Evolutionary conservation across 2,113 vertebrate genomes (phyloP), one percentile per base, ranked within the genome.

Genomic region (Megaleporinus macrocephalus): DNA sequence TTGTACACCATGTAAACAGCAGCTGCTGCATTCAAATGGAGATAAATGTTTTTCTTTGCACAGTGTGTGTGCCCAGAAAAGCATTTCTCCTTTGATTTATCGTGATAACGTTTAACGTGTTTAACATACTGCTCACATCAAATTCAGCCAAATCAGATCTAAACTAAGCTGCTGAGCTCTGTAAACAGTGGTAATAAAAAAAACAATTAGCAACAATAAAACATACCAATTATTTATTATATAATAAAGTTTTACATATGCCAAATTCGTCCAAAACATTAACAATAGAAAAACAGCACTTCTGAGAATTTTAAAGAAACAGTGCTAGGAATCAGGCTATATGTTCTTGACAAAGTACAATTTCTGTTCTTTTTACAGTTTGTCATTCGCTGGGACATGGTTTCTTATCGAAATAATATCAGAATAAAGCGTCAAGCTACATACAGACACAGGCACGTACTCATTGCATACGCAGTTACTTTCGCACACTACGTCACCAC

Each of bases 261-360:
- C 7, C 3, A 24, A 41, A 57, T 20, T 41, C 29, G 49, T 57
- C 26, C 18, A 84, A 73, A 81, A 61, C 16, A 53, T 80, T 11
- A 78, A 63, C 30, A 75, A 51, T 80, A 70, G 36, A 84, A 78
- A 86, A 78, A 65, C 61, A 70, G 69, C 82, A 83, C 69, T 68
- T 80, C 44, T 24, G 24, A 71, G 47, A 79, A 18, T 20, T 77
- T 11, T 76, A 13, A 62, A 14, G n/a, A 16, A 65, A 55, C 6
- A 44, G 3, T 44, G 59, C 47, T 77, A 66, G 24, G 61, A 66
- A 81, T 77, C 73, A 73, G 69, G 69, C 44, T 68, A 57, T 77
- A 62, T 85, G 73, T 73, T 18, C 41, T 73, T 24, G 41, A 72
- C 15, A n/a, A 27, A 30, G 72, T 79, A 41, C 11, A 70, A 71